Percentiles rank a stretch among this genome's conserved stretches.
phyloP scores from a whole-genome alignment of 2,113 vertebrate genomes.

The Cyphomyrus plagiostoma region DNA sequence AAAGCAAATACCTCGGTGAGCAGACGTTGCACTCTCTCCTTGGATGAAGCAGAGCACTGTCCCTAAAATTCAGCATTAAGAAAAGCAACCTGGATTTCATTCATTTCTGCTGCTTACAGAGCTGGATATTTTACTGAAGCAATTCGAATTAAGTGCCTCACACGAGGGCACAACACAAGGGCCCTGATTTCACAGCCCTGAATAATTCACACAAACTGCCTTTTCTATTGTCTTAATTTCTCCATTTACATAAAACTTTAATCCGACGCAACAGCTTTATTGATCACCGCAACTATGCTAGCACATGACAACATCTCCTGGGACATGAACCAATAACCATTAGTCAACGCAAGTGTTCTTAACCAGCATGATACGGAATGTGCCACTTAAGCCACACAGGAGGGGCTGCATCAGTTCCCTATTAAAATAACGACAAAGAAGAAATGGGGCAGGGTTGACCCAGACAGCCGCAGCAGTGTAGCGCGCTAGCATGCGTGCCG shows the following conservation, averaged over 20 bases:
- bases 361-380: neutral
- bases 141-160: neutral
- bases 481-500: neutral
- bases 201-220: slow-evolving; percentile 8
- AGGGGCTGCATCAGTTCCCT: neutral
- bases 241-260: neutral
- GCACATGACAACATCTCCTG: neutral
- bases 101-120: neutral
- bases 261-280: neutral
- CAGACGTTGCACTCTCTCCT: neutral
- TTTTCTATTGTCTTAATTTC: slow-evolving; percentile 6
- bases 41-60: neutral
- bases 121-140: neutral
- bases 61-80: neutral
- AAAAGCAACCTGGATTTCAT: neutral
- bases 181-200: neutral
- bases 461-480: neutral
- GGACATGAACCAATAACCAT: neutral
- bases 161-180: neutral
- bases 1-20: neutral
- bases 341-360: neutral
- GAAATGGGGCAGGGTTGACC: neutral
- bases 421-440: neutral
- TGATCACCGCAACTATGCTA: neutral
- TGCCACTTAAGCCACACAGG: neutral